phyloP scores from a whole-genome alignment of 2,797 vertebrate species.

The Gymnoscopelus braueri region DNA sequence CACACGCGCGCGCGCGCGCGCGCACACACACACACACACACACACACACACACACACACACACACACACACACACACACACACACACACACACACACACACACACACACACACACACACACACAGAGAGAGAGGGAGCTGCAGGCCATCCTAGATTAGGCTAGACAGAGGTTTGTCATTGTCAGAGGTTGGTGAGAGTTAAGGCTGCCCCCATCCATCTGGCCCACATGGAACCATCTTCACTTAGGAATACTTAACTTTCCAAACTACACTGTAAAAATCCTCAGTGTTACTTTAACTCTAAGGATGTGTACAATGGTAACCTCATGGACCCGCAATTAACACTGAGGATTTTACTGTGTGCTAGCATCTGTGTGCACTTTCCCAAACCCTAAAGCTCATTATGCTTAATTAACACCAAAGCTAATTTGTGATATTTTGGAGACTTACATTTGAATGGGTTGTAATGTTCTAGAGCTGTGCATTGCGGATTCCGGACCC shows the following conservation, averaged over 20 bases:
- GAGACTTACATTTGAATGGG: background rate
- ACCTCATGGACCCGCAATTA: too few species aligned
- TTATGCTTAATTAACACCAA: constrained; percentile 28
- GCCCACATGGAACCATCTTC: constrained; percentile 44
- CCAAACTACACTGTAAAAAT: constrained; percentile 48
- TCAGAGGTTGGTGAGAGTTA: constrained; percentile 41
- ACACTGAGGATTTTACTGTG: constrained; percentile 1
- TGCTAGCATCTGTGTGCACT: constrained; percentile 4
- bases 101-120: background rate
- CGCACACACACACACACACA: constrained; percentile 2
- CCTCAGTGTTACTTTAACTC: too few species aligned
- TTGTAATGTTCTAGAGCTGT: background rate
- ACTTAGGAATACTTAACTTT: constrained; percentile 38
- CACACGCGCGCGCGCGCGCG: too few species aligned
- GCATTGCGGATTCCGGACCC: too few species aligned
- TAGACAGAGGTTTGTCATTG: constrained; percentile 30
- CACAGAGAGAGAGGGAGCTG: constrained; percentile 7
- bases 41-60: background rate
- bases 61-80: background rate
- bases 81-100: constrained; percentile 2
- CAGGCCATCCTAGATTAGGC: constrained; percentile 20
- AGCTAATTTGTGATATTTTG: constrained; percentile 2
- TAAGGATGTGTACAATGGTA: too few species aligned
- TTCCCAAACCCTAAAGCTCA: constrained; percentile 26
- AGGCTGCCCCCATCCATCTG: constrained; percentile 59